phyloP scores from a whole-genome alignment of 2,888 invertebrate genomes.

The Oligia latruncula region DNA sequence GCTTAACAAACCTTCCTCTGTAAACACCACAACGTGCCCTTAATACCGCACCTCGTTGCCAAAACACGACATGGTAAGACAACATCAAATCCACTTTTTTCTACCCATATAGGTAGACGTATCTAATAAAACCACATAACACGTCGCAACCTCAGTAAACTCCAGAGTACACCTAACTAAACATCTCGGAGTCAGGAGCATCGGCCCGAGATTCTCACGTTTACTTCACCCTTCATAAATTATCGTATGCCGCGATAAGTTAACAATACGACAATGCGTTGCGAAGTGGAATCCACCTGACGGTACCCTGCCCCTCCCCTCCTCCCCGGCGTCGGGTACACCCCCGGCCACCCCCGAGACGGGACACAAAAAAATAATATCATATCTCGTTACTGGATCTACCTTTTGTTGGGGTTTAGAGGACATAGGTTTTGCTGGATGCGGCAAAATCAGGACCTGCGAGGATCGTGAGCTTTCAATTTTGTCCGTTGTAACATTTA shows the following conservation, averaged over 20 bases:
- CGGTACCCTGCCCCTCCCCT: constrained; percentile 38
- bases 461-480: background rate
- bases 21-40: constrained; percentile 7
- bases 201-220: constrained; percentile 61
- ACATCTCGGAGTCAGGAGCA: constrained; percentile 40
- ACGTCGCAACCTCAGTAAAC: constrained; percentile 43
- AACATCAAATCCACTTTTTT: constrained; percentile 12
- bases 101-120: background rate
- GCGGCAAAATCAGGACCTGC: constrained; percentile 57
- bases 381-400: constrained; percentile 86
- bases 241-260: constrained; percentile 67
- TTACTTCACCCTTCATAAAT: constrained; percentile 62
- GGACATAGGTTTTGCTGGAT: constrained; percentile 68
- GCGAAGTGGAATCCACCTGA: constrained; percentile 83
- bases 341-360: constrained; percentile 63
- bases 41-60: background rate
- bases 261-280: constrained; percentile 70
- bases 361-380: constrained; percentile 80
- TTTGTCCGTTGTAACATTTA: background rate
- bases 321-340: constrained; percentile 46
- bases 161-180: constrained; percentile 60
- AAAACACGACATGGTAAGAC: constrained; percentile 22
- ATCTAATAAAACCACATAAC: constrained; percentile 42
- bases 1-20: background rate
- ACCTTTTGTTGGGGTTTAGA: constrained; percentile 77